These are phyloP conservation scores for Danionella dracula DNA, from an alignment of 2,797 vertebrate species.

Conservation along the genomic window DNA sequence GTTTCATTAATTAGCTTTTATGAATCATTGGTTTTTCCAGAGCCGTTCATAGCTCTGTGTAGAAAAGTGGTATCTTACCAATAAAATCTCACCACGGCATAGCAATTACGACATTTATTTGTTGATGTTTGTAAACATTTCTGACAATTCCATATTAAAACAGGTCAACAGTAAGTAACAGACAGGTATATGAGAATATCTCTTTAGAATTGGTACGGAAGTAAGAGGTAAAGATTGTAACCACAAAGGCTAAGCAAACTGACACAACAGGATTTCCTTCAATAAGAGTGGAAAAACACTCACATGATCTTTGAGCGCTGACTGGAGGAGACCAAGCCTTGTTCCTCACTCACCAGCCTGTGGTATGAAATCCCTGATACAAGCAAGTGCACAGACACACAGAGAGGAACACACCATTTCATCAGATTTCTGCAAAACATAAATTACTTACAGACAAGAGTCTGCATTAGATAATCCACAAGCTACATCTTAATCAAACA, in stretches of 20 bases:
- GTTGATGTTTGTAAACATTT: too few species aligned
- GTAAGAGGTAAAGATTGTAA: slow-evolving; percentile 8
- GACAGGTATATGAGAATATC: not conserved
- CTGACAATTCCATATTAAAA: not conserved
- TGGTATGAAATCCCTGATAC: slow-evolving; percentile 87
- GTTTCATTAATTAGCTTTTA: too few species aligned
- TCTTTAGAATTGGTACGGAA: slow-evolving; percentile 29
- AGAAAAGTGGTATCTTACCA: too few species aligned
- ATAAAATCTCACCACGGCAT: too few species aligned
- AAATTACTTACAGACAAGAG: too few species aligned
- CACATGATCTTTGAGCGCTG: slow-evolving; percentile 80
- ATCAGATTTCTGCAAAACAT: not conserved
- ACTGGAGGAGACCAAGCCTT: slow-evolving; percentile 71
- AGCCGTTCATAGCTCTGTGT: too few species aligned
- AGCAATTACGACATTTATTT: too few species aligned
- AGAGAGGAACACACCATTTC: not conserved
- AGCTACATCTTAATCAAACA: too few species aligned
- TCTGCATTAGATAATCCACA: not conserved
- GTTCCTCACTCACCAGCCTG: slow-evolving; percentile 87
- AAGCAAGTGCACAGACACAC: slow-evolving; percentile 30
- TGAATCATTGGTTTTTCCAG: too few species aligned
- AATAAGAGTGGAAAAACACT: slow-evolving; percentile 50
- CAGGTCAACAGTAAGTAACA: not conserved
- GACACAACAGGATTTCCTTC: slow-evolving; percentile 33
- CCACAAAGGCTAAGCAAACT: slow-evolving; percentile 20